These are phyloP conservation scores for Arctocebus calabarensis DNA, from an alignment of 2,797 vertebrate species.

Conservation along the genomic window DNA sequence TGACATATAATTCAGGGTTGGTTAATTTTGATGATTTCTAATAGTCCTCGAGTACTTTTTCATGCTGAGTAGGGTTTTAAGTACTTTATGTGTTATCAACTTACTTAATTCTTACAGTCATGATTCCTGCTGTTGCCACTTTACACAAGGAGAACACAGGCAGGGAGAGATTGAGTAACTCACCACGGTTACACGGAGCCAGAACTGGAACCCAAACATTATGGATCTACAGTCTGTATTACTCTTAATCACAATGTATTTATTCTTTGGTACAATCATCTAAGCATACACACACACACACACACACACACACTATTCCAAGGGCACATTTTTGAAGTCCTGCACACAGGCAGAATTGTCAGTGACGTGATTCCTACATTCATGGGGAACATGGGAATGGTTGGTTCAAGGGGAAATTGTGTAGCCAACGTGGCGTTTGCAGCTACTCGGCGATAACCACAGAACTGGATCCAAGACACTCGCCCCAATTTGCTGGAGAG, in stretches of 20 bases:
- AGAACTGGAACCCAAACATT: background rate
- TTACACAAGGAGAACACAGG: background rate
- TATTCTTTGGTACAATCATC: background rate
- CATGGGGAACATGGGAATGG: no score
- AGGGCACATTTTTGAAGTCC: background rate
- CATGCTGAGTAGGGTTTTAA: background rate
- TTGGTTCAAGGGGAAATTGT: background rate
- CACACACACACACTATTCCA: background rate
- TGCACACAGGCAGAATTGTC: background rate
- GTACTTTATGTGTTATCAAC: background rate
- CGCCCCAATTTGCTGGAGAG: conserved; percentile 70
- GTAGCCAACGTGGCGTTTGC: conserved; percentile 11
- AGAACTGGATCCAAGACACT: conserved; percentile 38
- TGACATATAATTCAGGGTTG: background rate
- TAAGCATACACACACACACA: background rate
- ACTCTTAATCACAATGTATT: no score
- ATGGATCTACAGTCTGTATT: background rate
- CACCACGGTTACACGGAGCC: background rate
- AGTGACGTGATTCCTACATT: background rate
- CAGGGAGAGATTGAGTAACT: background rate
- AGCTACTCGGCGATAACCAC: conserved; percentile 56
- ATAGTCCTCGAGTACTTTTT: background rate
- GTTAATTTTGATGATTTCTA: conserved; percentile 14
- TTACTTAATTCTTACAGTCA: background rate
- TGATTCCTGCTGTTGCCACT: background rate